phyloP scores from a whole-genome alignment of 2,797 vertebrate species.

The Fistularia commersonii region DNA sequence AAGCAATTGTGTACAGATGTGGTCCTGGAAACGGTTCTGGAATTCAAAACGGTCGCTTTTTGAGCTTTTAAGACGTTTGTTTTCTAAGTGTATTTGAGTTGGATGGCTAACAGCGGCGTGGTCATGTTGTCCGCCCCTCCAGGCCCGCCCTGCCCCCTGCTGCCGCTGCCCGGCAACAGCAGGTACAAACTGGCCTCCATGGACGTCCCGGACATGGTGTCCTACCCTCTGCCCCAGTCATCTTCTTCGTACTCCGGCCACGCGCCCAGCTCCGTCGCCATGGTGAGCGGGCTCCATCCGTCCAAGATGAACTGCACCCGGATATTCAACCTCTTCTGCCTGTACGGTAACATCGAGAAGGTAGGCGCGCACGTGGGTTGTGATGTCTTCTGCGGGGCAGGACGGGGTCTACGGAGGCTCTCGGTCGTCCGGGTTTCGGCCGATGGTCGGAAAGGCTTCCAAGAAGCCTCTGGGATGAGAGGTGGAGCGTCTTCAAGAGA shows the following conservation, averaged over 20 bases:
- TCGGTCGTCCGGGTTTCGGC: too few relatives aligned
- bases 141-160: slow-evolving; percentile 88
- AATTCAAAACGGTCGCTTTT: too few relatives aligned
- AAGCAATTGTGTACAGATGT: too few relatives aligned
- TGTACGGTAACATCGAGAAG: slow-evolving; percentile 98
- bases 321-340: slow-evolving; percentile 97
- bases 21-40: too few relatives aligned
- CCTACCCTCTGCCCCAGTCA: slow-evolving; percentile 89
- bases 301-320: slow-evolving; percentile 96
- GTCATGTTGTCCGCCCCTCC: slow-evolving; percentile 1
- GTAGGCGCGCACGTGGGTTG: slow-evolving; percentile 50
- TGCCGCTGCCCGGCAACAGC: slow-evolving; percentile 86
- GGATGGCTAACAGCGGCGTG: background rate
- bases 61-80: too few relatives aligned
- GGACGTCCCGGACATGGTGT: slow-evolving; percentile 90
- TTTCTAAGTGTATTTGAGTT: too few relatives aligned
- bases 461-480: too few relatives aligned
- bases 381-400: too few relatives aligned
- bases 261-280: slow-evolving; percentile 88
- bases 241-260: slow-evolving; percentile 83
- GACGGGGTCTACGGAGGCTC: too few relatives aligned
- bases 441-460: too few relatives aligned
- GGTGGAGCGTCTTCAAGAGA: too few relatives aligned
- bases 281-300: slow-evolving; percentile 94
- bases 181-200: slow-evolving; percentile 87